Base-by-base conservation (phyloP, 2,797 vertebrate genomes). In the Limosa lapponica region DNA sequence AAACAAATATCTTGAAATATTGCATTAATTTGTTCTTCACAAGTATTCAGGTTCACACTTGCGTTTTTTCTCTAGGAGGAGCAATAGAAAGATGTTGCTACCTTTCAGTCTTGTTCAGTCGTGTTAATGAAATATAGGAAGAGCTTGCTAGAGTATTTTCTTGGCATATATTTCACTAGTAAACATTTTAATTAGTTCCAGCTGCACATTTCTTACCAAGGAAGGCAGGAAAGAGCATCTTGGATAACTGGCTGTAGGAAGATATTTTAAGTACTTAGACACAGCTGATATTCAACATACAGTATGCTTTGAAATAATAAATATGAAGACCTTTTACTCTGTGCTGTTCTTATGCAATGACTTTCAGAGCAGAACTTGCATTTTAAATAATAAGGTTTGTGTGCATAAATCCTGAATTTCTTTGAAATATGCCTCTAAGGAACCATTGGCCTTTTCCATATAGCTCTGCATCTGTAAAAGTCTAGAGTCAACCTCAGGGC, bases 361-460 rank as follows among this genome's bases (percentile, higher is more conserved):
- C 49, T 92, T 93, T 81, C 58, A 87, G n/a, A 86, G 22, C 10
- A 78, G 30, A 75, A 65, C 32, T 70, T 89, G n/a, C 28, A 78
- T 46, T 95, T 93, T 90, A 88, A 90, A 88, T 78, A 93, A 32
- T 72, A 82, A 74, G 19, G 11, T 73, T 82, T 55, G 10, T 73
- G 61, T 65, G 37, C 37, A 69, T 80, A 73, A 86, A 55, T 93
- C 44, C 20, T 37, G 14, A 75, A 15, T 90, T 79, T 89, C 73
- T 95, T 93, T 92, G 41, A 92, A 85, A 87, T 64, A 20, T 93
- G 86, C 78, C 95, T 75, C 80, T 51, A 39, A 81, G 83, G 86
- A 89, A 41, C 77, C 17, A 82, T 0, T 81, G 91, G 36, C 81
- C 78, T 95, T 95, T 96, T 88, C n/a, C 4, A 24, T 3, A 4